Evolutionary conservation across 2,797 vertebrate species (phyloP), one percentile per base, ranked within the genome.

Genomic region (Danio jaintianensis): DNA sequence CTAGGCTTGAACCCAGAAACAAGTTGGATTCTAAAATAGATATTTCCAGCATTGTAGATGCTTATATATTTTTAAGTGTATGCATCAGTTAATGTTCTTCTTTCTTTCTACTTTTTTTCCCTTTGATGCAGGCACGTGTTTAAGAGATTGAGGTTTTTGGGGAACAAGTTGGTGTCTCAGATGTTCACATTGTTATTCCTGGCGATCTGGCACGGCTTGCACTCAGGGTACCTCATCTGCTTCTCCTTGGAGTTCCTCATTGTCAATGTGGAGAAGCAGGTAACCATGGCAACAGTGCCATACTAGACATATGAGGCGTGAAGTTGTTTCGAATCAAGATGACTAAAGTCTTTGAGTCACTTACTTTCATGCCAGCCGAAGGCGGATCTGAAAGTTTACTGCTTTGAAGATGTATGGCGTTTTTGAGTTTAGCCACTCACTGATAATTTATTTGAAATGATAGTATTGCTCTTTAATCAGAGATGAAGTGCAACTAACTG

Each of bases 221-320:
- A 99, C 90, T 98, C 97, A 0, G 98, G 97, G 66, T 99, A 99
- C 93, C 81, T 98, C 87, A 64, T 99, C 83, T 99, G 97, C 91
- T 99, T 99, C 92, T 96, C 97, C 55, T 94, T 99, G 96, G 98
- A 99, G 91, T 93, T 97, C 89, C 92, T 99, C 62, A 98, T 99
- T 76, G 95, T 99, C 82, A 93, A 92, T 0, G 95, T 97, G 79
- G 98, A 99, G 88, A 95, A 92, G 94, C 95, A 97, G 97, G 98
- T 98, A 84, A 0, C 85, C 18, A 22, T 66, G 73, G n/a, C 43
- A 53, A 77, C 52, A 52, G 58, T 47, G 71, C 47, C 43, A 40
- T 64, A 61, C 13, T 68, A 40, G 68, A 38, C 4, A 12, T 3
- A 12, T 29, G 40, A 76, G 58, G 18, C n/a, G 22, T 64, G 43